Evolutionary conservation across 30 jellyfish, hydroid and myxozoan genomes (phyloP), one percentile per base, ranked within the genome.

Genomic region (Euphysa ruthae): DNA sequence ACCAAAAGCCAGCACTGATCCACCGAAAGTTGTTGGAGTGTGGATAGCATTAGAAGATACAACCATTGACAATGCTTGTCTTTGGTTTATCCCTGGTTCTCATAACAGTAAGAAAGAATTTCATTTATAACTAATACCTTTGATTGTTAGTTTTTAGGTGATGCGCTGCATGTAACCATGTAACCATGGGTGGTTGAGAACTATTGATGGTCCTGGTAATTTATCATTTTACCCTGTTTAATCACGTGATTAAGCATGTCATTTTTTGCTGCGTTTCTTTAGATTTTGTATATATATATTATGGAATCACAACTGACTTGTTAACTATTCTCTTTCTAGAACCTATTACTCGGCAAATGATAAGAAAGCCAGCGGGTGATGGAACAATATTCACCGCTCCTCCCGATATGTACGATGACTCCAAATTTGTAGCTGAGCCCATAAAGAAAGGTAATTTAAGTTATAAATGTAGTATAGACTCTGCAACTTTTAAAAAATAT

Each of bases 11-110:
- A 74, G 64, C 31, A 73, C 93, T 28, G 49, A 63, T 8, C 97
- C 97, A 1, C 63, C 93, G 19, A 74, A 57, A 43, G 90, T 88
- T 14, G 70, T 81, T 21, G 97, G 97, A 7, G 72, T 88, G 1
- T 88, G 97, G 97, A 88, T 88, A 1, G 97, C 97, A 7, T 62
- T 88, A 2, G 97, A 88, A 69, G 97, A 88, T 79, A 93, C 94
- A 2, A 82, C 66, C 1, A 33, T 79, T 32, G 94, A 88, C 13
- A 88, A 88, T 63, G 94, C 88, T 7, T 88, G 97, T 55, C 71
- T 88, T 4, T 79, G 85, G 84, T 88, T 88, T 64, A 88, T 88
- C 5, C 97, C 97, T 65, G 97, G 97, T 23, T 79, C 97, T 7
- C 97, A 88, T 60, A 22, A 43, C 15, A 35, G 77, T 63, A 30